Evolutionary conservation across 2,888 invertebrate species (phyloP).

Genomic region (Leucania comma): DNA sequence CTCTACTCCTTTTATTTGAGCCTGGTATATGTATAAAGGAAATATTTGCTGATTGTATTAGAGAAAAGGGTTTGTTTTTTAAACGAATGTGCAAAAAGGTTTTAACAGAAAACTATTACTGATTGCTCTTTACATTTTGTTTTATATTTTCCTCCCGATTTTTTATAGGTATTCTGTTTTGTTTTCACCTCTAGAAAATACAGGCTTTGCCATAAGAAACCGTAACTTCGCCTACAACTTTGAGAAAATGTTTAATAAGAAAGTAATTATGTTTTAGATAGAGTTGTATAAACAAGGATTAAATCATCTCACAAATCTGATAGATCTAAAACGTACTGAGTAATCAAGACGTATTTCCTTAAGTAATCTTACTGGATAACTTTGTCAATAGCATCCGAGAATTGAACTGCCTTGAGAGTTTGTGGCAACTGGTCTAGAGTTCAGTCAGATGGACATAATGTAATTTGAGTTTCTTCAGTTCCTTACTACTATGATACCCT

Average conservation of each 20-base stretch:
- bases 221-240: neutral
- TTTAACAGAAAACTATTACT: neutral
- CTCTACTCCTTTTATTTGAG: conserved; percentile 42
- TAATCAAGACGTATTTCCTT: conserved; percentile 54
- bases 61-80: conserved; percentile 20
- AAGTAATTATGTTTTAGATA: neutral
- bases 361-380: conserved; percentile 45
- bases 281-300: neutral
- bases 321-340: conserved; percentile 34
- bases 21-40: conserved; percentile 12
- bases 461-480: conserved; percentile 39
- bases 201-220: neutral
- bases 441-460: conserved; percentile 40
- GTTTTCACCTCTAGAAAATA: neutral
- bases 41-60: conserved; percentile 20
- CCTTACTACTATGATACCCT: conserved; percentile 25
- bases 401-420: conserved; percentile 41
- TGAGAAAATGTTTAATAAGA: neutral
- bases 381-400: conserved; percentile 54
- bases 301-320: conserved; percentile 4
- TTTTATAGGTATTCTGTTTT: neutral
- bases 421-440: conserved; percentile 25
- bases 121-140: neutral
- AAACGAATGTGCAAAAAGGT: conserved; percentile 4
- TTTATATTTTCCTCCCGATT: neutral